Base-by-base conservation (phyloP, 1,140 invertebrate species). In the Heliconius himera region DNA sequence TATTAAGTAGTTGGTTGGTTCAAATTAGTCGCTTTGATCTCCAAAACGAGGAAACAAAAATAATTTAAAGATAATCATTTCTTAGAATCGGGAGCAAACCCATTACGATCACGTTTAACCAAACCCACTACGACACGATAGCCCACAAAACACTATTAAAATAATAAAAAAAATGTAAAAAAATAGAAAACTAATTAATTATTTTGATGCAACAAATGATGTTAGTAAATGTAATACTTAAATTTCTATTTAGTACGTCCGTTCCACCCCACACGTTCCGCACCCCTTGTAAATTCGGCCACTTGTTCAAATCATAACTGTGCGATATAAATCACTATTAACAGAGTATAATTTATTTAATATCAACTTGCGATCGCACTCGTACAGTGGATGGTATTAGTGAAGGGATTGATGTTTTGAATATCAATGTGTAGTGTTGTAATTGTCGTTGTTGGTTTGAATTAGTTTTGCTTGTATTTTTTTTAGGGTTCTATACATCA, bases 281-380 rank as follows among this genome's bases (percentile, higher is more conserved):
- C 84, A 87, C 84, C 85, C 84, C 78, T 70, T 79, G 81, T 87
- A 91, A 88, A 90, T 91, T 93, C 81, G 82, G 88, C 91, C 90
- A 93, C 91, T 93, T 93, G 91, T 92, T 85, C 89, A 88, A 93
- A 93, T 93, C 91, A 93, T 93, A 92, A 91, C 87, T 83, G 89
- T 90, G 85, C 86, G 90, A 93, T 91, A 93, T 88, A 92, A 92
- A 93, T 93, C 91, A 93, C 88, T 91, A 91, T 91, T 91, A 93
- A 89, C 87, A 84, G 85, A 91, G 89, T 92, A 90, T 91, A 90
- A 93, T 91, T 93, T 91, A 92, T 91, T 93, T 92, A 91, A 91
- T 92, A 91, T 90, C 87, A 84, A 92, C 88, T 92, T 87, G 88
- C 87, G 86, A 87, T 85, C 71, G 80, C 54, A 83, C 80, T 20